Evolutionary conservation across 2,797 vertebrate species (phyloP).

Genomic region (Rhabdophis nuchalis): DNA sequence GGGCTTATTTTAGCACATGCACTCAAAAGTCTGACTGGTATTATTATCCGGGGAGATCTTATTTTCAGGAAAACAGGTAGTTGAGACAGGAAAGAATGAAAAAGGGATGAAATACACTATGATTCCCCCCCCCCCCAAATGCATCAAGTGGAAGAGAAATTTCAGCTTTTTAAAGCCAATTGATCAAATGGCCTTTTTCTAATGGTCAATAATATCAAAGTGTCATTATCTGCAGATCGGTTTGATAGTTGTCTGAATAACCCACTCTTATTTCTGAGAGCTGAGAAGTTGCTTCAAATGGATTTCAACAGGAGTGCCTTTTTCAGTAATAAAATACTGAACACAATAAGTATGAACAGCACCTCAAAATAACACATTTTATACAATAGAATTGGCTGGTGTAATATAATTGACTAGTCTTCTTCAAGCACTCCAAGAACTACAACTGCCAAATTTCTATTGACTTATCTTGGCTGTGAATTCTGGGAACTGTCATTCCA

Average conservation of each 20-base stretch:
- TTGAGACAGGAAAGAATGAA: slow-evolving; percentile 17
- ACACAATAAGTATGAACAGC: background rate
- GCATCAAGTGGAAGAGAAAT: background rate
- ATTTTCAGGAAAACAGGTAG: too few relatives aligned
- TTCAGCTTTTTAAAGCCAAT: slow-evolving; percentile 18
- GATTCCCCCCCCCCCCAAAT: background rate
- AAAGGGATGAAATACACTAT: slow-evolving; percentile 34
- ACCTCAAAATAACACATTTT: background rate
- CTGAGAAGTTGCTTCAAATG: slow-evolving; percentile 23
- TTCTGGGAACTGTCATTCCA: background rate
- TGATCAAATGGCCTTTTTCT: slow-evolving; percentile 7
- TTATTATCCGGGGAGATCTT: too few relatives aligned
- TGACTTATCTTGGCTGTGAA: background rate
- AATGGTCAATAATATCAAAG: slow-evolving; percentile 21
- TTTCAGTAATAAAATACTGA: background rate
- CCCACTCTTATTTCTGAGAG: slow-evolving; percentile 25
- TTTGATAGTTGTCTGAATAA: background rate
- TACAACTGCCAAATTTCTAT: background rate
- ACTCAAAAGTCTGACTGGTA: too few relatives aligned
- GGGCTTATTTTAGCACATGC: too few relatives aligned
- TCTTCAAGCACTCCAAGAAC: background rate
- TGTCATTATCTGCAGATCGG: background rate
- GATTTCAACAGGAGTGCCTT: background rate
- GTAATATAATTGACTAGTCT: background rate
- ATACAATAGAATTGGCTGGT: background rate